Evolutionary conservation across 2,797 vertebrate genomes (phyloP).

Genomic region (Danio tinwini): DNA sequence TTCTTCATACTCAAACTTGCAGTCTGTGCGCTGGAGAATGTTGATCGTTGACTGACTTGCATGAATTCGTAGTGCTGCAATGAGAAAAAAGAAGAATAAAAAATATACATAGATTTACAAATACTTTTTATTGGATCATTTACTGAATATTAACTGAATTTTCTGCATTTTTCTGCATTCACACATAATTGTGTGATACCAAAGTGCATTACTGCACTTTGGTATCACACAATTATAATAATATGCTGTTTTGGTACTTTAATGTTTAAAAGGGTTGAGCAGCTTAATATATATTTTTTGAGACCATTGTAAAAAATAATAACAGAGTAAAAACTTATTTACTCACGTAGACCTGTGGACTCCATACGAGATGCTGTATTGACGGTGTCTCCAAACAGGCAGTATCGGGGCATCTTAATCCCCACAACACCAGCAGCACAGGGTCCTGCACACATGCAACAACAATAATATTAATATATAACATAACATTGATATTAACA

Average conservation of each 20-base stretch:
- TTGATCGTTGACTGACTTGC: constrained; percentile 88
- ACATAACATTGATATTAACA: too few species aligned
- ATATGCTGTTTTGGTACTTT: not conserved
- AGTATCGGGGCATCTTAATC: constrained; percentile 98
- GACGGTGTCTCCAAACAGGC: constrained; percentile 95
- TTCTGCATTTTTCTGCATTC: not conserved
- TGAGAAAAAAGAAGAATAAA: not conserved
- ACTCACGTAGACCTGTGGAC: constrained; percentile 95
- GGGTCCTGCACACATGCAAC: constrained; percentile 77
- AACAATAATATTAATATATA: not conserved
- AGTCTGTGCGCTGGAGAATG: constrained; percentile 90
- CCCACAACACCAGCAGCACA: constrained; percentile 96
- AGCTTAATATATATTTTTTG: not conserved
- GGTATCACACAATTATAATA: not conserved
- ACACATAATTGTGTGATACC: too few species aligned
- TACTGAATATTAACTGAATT: not conserved
- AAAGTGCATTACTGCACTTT: not conserved
- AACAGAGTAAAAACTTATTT: not conserved
- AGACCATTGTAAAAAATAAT: too few species aligned
- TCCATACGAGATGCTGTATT: constrained; percentile 97
- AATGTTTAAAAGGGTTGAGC: not conserved
- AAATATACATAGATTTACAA: not conserved
- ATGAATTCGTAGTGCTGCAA: constrained; percentile 90
- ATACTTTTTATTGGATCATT: not conserved
- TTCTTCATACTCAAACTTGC: constrained; percentile 88